Evolutionary conservation across 2,113 vertebrate genomes (phyloP).

Genomic region (Anas platyrhynchos): DNA sequence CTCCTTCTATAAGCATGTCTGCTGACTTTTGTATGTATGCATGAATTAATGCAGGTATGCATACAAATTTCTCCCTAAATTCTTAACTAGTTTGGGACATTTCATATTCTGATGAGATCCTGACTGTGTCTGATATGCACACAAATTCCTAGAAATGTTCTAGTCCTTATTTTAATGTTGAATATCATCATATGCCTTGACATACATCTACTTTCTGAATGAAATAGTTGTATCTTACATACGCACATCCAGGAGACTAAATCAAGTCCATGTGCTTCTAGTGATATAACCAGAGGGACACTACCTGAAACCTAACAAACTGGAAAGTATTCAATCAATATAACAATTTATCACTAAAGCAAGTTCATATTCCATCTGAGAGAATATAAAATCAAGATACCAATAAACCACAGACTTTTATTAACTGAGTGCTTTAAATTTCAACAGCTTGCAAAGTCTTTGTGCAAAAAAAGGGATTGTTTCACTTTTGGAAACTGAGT

Average conservation of each 20-base stretch:
- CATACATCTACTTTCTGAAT: background rate
- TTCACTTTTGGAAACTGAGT: conserved; percentile 1
- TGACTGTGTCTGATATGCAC: background rate
- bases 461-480: background rate
- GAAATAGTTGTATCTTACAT: background rate
- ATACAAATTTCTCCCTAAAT: background rate
- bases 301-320: background rate
- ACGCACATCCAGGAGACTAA: background rate
- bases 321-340: background rate
- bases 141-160: background rate
- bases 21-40: background rate
- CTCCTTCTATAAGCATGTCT: background rate
- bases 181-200: background rate
- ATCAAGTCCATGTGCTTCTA: background rate
- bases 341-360: conserved; percentile 1
- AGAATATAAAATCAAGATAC: conserved; percentile 31
- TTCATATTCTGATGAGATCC: background rate
- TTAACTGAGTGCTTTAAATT: conserved; percentile 42
- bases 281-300: background rate
- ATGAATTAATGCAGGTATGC: background rate
- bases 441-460: background rate
- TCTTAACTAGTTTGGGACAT: background rate
- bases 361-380: background rate
- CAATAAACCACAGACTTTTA: conserved; percentile 17
- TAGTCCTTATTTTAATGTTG: background rate